Evolutionary conservation across 2,797 vertebrate genomes (phyloP).

Genomic region (Graptemys geographica): DNA sequence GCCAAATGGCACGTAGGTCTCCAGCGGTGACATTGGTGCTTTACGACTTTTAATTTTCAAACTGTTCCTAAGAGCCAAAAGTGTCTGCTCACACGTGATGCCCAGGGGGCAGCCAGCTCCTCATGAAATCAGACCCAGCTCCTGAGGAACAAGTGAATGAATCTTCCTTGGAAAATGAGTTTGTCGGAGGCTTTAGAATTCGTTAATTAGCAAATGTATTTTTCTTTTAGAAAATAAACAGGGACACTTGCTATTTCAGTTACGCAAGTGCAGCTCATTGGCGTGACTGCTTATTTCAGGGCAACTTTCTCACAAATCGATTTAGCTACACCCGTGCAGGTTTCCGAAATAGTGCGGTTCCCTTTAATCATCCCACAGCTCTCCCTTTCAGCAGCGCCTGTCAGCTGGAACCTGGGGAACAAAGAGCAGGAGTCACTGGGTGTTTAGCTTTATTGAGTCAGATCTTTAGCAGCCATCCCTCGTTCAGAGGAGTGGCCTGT

Average conservation of each 20-base stretch:
- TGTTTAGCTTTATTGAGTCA: background rate
- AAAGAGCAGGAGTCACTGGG: background rate
- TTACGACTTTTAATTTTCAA: no score
- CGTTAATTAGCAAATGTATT: background rate
- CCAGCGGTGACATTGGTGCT: no score
- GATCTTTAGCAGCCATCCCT: background rate
- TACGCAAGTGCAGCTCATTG: background rate
- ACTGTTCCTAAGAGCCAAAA: no score
- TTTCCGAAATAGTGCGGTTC: background rate
- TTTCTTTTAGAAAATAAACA: background rate
- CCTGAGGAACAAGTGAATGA: background rate
- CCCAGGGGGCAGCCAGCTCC: no score
- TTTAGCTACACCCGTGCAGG: background rate
- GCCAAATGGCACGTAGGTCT: no score
- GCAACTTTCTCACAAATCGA: background rate
- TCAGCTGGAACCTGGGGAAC: background rate
- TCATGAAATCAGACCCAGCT: background rate
- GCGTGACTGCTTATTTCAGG: background rate
- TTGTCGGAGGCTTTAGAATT: background rate
- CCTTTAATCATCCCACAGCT: background rate
- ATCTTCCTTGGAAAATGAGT: background rate
- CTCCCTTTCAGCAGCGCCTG: accelerated
- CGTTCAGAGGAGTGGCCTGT: background rate
- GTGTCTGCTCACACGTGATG: no score
- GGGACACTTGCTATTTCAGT: background rate